These are phyloP conservation scores for Brotula barbata DNA, from an alignment of 2,797 vertebrate genomes.

Conservation along the genomic window DNA sequence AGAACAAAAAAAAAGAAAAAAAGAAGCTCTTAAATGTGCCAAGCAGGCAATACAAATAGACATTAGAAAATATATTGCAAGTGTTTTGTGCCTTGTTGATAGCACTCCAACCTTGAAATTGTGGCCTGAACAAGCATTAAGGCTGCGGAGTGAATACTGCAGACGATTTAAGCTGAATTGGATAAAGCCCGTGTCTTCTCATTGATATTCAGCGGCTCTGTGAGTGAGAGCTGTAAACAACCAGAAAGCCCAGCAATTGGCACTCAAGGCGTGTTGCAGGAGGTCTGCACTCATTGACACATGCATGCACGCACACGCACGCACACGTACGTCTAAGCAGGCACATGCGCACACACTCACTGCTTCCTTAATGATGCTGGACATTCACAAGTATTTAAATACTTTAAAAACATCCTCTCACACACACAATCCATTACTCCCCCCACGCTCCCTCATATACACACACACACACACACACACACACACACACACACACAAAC, in stretches of 20 bases:
- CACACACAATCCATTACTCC: too few species aligned
- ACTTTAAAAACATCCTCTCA: conserved; percentile 26
- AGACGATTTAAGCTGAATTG: conserved; percentile 36
- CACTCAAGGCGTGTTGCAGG: conserved; percentile 56
- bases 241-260: conserved; percentile 60
- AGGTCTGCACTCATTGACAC: conserved; percentile 28
- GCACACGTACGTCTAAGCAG: conserved; percentile 27
- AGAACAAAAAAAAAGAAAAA: background rate
- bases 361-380: conserved; percentile 60
- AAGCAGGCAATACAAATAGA: background rate
- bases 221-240: conserved; percentile 73
- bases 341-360: conserved; percentile 31
- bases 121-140: conserved; percentile 22
- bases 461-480: conserved; percentile 5
- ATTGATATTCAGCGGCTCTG: conserved; percentile 69
- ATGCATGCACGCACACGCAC: conserved; percentile 33
- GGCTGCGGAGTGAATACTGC: conserved; percentile 16
- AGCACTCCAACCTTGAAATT: conserved; percentile 32
- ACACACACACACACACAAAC: conserved; percentile 13
- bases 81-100: conserved; percentile 14
- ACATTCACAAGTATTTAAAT: conserved; percentile 58
- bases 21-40: background rate
- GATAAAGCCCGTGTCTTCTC: conserved; percentile 50
- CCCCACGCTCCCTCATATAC: conserved; percentile 9
- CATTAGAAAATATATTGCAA: conserved; percentile 7